phyloP scores from a whole-genome alignment of 35 echinoderm and acorn worm species.

The Stichopus chloronotus region DNA sequence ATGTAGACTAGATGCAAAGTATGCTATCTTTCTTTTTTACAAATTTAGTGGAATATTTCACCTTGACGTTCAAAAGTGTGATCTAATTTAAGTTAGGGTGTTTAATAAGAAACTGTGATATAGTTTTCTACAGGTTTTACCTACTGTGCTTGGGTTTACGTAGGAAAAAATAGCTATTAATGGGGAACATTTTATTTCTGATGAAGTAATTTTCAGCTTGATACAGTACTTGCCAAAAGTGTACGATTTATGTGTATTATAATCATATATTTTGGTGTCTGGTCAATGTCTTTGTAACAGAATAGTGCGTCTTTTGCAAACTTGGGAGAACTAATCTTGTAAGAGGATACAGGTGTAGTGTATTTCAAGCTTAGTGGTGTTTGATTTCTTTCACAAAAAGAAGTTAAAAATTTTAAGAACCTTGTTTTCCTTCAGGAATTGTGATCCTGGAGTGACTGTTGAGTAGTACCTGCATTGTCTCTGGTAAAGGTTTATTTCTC shows the following conservation, averaged over 20 bases:
- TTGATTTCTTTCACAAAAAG: not conserved
- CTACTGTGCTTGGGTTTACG: not conserved
- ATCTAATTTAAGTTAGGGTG: conserved; percentile 4
- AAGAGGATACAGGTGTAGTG: not conserved
- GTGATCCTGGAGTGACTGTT: not conserved
- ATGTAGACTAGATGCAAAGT: not conserved
- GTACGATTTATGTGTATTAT: not conserved
- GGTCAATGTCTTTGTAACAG: conserved; percentile 10
- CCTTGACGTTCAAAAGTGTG: not conserved
- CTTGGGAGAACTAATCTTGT: conserved; percentile 1
- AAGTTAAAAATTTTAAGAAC: conserved; percentile 1
- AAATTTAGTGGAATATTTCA: conserved; percentile 5
- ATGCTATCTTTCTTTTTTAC: not conserved
- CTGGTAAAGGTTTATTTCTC: too few species aligned
- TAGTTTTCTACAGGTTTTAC: too few species aligned
- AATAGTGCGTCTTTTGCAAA: not conserved
- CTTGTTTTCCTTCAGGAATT: not conserved
- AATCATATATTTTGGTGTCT: not conserved
- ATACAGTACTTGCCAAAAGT: conserved; percentile 2
- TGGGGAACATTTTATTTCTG: not conserved
- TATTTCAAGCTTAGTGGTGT: not conserved
- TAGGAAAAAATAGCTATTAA: not conserved
- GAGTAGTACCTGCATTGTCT: too few species aligned
- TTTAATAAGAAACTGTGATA: not conserved
- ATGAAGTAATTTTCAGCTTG: not conserved